Evolutionary conservation across 23 tunicate genomes (phyloP), one percentile per base, ranked within the genome.

Genomic region (Aplidium turbinatum): DNA sequence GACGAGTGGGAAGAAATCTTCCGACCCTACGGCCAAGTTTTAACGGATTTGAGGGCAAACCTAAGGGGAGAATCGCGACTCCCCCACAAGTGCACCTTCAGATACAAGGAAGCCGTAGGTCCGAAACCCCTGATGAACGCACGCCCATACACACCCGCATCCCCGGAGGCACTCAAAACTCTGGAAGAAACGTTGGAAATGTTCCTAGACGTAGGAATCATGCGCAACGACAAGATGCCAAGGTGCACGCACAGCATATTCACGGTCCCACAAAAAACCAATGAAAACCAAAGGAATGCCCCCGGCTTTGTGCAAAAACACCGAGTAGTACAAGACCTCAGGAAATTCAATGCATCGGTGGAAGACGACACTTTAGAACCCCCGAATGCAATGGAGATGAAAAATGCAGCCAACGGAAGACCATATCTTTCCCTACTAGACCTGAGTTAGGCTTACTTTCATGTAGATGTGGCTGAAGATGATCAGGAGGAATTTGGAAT

Each of bases 251-350:
- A n/a, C n/a, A n/a, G 46, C 47, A 1, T 76, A 19, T 76, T 76
- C 34, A 68, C 31, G 47, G 68, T 73, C 2, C 42, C 68, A 1
- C 79, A 73, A 31, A 73, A 73, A 30, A 42, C 56, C 25, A 73
- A 73, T 6, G 79, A 56, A 4, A 33, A 31, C 46, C 79, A 56
- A 24, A 56, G 33, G 33, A 18, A 28, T 5, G 47, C 4, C 16
- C 33, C 6, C 19, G 71, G 54, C 4, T 33, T 70, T 9, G 36
- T 4, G 16, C 67, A 60, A 38, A 9, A 4, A 29, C 31, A 38
- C 38, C 9, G 67, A 6, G 67, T 60, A 4, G 67, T 60, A 5
- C 36, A 60, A 4, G 35, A 60, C 22, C n/a, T 25, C 5, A 11
- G 31, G 22, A 36, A 36, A 16, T 23, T 60, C 7, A 60, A 60